Conservation (phyloP, 2,113 vertebrate species). For the Dissostichus mawsoni region DNA sequence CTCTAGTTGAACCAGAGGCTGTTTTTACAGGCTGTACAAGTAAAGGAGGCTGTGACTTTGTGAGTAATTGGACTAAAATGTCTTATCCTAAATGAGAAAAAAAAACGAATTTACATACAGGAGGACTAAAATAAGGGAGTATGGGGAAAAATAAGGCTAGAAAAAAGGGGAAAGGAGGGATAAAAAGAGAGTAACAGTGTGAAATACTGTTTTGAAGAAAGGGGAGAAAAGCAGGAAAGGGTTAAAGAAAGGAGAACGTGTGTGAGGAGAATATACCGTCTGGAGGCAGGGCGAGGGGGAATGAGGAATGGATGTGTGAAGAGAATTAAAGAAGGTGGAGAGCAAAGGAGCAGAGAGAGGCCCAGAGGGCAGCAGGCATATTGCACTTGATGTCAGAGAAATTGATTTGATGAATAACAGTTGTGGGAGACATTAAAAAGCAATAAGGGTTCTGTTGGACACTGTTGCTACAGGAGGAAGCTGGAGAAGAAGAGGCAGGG, state of each 20-base stretch:
- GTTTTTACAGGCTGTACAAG: neutral
- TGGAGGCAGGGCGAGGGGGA: neutral
- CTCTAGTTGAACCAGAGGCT: neutral
- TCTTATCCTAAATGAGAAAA: neutral
- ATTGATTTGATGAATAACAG: slow-evolving; percentile 45
- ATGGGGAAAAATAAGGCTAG: neutral
- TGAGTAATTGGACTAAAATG: neutral
- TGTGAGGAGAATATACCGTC: neutral
- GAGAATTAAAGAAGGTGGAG: neutral
- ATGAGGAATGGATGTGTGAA: slow-evolving; percentile 15
- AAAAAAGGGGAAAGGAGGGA: neutral
- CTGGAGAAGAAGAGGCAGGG: neutral
- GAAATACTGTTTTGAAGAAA: neutral
- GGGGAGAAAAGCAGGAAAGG: neutral
- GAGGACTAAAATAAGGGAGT: neutral
- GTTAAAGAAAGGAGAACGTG: neutral
- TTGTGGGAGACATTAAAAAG: slow-evolving; percentile 34
- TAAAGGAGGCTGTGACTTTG: neutral
- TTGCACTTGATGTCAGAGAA: slow-evolving; percentile 35
- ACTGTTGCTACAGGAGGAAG: slow-evolving; percentile 7
- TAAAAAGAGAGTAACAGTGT: neutral
- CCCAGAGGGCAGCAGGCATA: slow-evolving; percentile 22
- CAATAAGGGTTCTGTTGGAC: slow-evolving; percentile 10
- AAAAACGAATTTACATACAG: neutral
- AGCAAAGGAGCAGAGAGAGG: slow-evolving; percentile 12